These are phyloP conservation scores for Battus philenor DNA, from an alignment of 1,140 invertebrate genomes.

Conservation along the genomic window DNA sequence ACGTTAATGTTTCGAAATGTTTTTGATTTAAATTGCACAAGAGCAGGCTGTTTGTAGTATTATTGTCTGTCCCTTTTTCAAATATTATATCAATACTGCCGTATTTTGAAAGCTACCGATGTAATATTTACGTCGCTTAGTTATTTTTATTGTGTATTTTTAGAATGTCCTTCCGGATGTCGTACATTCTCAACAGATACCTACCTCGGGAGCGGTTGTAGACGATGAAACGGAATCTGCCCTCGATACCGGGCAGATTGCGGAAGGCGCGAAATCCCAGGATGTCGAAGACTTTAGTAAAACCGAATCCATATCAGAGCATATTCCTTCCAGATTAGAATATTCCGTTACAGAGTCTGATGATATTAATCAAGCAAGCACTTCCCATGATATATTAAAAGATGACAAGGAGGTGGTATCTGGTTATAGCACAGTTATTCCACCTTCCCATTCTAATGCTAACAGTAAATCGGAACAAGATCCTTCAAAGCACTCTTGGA, in stretches of 20 bases:
- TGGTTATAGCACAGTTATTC: slow-evolving; percentile 35
- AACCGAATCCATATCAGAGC: slow-evolving; percentile 62
- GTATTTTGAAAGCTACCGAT: too few species aligned
- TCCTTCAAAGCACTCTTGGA: slow-evolving; percentile 43
- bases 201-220: slow-evolving; percentile 33
- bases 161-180: slow-evolving; percentile 73
- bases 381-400: slow-evolving; percentile 28
- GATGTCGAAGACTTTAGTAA: slow-evolving; percentile 40
- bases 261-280: slow-evolving; percentile 20
- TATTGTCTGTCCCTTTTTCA: slow-evolving; percentile 3
- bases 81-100: slow-evolving; percentile 3
- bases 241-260: slow-evolving; percentile 29
- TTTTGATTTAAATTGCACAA: background rate
- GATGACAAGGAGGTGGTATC: slow-evolving; percentile 24
- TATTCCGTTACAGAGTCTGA: slow-evolving; percentile 48
- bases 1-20: slow-evolving; percentile 25
- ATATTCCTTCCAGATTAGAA: slow-evolving; percentile 54
- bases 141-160: slow-evolving; percentile 72
- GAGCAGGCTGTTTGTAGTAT: background rate
- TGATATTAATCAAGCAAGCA: slow-evolving; percentile 19
- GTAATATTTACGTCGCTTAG: slow-evolving; percentile 20
- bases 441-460: slow-evolving; percentile 32
- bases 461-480: slow-evolving; percentile 35
- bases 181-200: slow-evolving; percentile 68
- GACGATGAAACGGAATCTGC: slow-evolving; percentile 30